Evolutionary conservation across 2,888 invertebrate species (phyloP), one percentile per base, ranked within the genome.

Genomic region (Teleogryllus oceanicus): DNA sequence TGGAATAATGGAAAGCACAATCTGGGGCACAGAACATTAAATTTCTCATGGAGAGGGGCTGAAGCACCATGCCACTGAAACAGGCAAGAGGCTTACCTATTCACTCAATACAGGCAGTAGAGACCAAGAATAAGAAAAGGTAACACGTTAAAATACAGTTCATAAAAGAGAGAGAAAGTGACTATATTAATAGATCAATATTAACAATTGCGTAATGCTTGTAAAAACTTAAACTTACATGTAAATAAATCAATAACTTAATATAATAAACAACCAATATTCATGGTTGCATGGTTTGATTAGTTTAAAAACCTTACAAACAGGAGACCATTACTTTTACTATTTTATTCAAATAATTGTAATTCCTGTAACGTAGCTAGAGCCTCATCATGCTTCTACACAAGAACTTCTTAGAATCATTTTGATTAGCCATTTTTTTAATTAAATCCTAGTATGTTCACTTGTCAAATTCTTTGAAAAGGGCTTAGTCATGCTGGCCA

Each of bases 41-140:
- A 77, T 20, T 49, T 37, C 18, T 24, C n/a, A 50, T 12, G 49
- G n/a, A 49, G 10, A n/a, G 18, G 49, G 50, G 50, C 24, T 77
- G 21, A 50, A 77, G 78, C 77, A 78, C 74, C 80, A 80, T 77
- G 78, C 77, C 76, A 77, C 74, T 75, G n/a, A 78, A 78, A 62
- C 37, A 50, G 74, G 77, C 79, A 78, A 74, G 21, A 75, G 86
- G 88, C 87, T 87, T 87, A 87, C 87, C 87, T 92, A 93, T 91
- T 94, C 93, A 89, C 91, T 93, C 92, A 94, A 90, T 88, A 93
- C 93, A 86, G 93, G 93, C 89, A 94, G 92, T 90, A 93, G 92
- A 89, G 93, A 93, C 92, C 93, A 85, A 85, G 83, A 85, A 85
- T 84, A 81, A 83, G 82, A 79, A 83, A 79, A 82, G 62, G 62